Evolutionary conservation across 1,140 invertebrate genomes (phyloP), one percentile per base, ranked within the genome.

Genomic region (Pseudomyrmex sp.): DNA sequence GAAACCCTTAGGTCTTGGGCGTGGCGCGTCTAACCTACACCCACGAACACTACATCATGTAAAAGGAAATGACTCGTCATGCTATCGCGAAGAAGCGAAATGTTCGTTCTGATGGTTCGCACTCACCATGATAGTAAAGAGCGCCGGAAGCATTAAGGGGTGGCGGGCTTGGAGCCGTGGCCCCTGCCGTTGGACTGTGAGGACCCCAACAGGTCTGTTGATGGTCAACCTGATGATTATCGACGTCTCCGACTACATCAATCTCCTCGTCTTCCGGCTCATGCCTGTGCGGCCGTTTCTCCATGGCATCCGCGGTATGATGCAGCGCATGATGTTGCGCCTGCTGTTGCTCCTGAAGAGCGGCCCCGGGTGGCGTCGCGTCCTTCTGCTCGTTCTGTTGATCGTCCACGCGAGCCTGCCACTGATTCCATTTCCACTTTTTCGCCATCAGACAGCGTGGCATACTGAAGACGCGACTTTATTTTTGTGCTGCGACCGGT

Each of bases 391-490:
- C 92, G 59, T 88, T 84, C 68, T 86, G 91, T 20, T 90, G 82
- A 73, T 95, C 95, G 85, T 96, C 96, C 83, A 95, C 95, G 88
- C 96, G 95, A 92, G 96, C 96, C 91, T 96, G 96, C 96, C 97
- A 97, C 87, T 97, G 96, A 95, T 97, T 97, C 89, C 96, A 96
- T 96, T 98, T 98, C 97, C 97, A 98, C 95, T 98, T 98, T 94
- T 98, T 98, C 89, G 97, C 97, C 97, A 98, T 98, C 91, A 97
- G 96, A 95, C 97, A 97, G 92, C 97, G 97, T 94, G 97, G 97
- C 97, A 97, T 97, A 72, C 0, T 80, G 76, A 13, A 70, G 70
- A 65, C 10, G 56, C 46, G 18, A 18, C 70, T 74, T 52, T 82
- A 58, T 5, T 35, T 35, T 76, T 46, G 44, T 70, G 15, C n/a